A percentile compares a stretch with the other conserved stretches of the same genome.
phyloP scores from a whole-genome alignment of 2,113 vertebrate genomes.

The Atractosteus spatula region DNA sequence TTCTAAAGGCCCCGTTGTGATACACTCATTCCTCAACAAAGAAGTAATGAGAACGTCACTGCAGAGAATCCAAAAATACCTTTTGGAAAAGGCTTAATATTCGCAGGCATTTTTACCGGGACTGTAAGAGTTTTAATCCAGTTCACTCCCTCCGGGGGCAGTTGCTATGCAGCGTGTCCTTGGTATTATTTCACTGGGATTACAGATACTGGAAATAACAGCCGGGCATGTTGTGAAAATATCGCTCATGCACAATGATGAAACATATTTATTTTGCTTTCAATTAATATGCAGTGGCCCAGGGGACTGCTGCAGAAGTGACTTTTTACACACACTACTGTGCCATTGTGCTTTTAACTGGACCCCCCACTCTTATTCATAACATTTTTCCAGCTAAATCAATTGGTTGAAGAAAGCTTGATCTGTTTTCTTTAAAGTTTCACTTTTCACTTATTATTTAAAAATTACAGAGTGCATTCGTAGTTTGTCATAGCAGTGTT shows the following conservation, averaged over 20 bases:
- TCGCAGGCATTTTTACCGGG: not conserved
- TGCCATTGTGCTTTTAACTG: not conserved
- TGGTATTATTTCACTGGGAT: slow-evolving; percentile 17
- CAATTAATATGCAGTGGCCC: slow-evolving; percentile 20
- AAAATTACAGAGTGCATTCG: too few relatives aligned
- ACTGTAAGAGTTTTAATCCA: not conserved
- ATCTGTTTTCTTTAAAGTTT: too few relatives aligned
- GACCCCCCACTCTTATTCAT: not conserved
- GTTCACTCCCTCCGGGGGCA: not conserved
- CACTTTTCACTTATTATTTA: too few relatives aligned
- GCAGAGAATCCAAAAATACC: too few relatives aligned
- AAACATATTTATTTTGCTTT: slow-evolving; percentile 20
- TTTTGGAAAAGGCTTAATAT: not conserved
- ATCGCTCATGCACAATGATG: not conserved
- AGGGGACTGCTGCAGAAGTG: slow-evolving; percentile 3
- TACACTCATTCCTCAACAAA: too few relatives aligned
- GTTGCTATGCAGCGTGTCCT: not conserved
- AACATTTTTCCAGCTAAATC: too few relatives aligned
- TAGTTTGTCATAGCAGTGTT: too few relatives aligned
- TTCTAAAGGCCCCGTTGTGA: too few relatives aligned
- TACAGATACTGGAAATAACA: slow-evolving; percentile 13
- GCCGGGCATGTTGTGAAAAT: slow-evolving; percentile 18
- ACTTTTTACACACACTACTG: not conserved
- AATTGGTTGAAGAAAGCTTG: too few relatives aligned
- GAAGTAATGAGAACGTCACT: too few relatives aligned